Conservation (phyloP, 2,888 invertebrate species). For the Melolontha melolontha region DNA sequence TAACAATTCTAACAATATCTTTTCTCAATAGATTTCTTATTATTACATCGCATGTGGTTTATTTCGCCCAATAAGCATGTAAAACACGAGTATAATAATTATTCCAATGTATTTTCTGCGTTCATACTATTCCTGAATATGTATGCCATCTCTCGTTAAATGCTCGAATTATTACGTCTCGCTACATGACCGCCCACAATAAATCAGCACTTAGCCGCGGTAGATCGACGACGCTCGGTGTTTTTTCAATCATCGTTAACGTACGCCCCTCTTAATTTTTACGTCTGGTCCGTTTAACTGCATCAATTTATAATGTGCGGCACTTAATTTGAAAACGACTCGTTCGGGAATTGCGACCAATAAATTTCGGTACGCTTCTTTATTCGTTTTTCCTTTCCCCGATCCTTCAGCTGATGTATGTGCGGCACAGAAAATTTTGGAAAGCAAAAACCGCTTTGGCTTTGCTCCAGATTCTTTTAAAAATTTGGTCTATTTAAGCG, state of each 20-base stretch:
- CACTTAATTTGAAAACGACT: slow-evolving; percentile 5
- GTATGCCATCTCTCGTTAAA: slow-evolving; percentile 17
- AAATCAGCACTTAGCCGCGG: slow-evolving; percentile 24
- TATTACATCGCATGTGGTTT: too few relatives aligned
- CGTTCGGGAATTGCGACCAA: slow-evolving; percentile 7
- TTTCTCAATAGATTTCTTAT: too few relatives aligned
- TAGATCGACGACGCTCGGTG: slow-evolving; percentile 7
- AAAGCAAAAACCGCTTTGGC: slow-evolving; percentile 31
- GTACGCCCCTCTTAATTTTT: slow-evolving; percentile 27
- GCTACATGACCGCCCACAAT: slow-evolving; percentile 31
- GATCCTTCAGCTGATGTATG: neutral
- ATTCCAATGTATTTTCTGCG: too few relatives aligned
- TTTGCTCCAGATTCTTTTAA: slow-evolving; percentile 24
- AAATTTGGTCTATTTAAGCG: slow-evolving; percentile 34
- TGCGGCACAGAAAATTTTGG: slow-evolving; percentile 23
- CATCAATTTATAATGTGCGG: slow-evolving; percentile 16
- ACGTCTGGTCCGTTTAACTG: slow-evolving; percentile 15
- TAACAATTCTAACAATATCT: too few relatives aligned
- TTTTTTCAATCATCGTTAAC: slow-evolving; percentile 9
- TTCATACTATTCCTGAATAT: neutral
- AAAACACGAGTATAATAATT: too few relatives aligned
- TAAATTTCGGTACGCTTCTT: neutral
- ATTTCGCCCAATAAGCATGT: too few relatives aligned
- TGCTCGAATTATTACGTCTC: slow-evolving; percentile 12
- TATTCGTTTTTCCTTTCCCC: slow-evolving; percentile 17